Conservation (phyloP, 2,113 vertebrate species). For the Piliocolobus tephrosceles region DNA sequence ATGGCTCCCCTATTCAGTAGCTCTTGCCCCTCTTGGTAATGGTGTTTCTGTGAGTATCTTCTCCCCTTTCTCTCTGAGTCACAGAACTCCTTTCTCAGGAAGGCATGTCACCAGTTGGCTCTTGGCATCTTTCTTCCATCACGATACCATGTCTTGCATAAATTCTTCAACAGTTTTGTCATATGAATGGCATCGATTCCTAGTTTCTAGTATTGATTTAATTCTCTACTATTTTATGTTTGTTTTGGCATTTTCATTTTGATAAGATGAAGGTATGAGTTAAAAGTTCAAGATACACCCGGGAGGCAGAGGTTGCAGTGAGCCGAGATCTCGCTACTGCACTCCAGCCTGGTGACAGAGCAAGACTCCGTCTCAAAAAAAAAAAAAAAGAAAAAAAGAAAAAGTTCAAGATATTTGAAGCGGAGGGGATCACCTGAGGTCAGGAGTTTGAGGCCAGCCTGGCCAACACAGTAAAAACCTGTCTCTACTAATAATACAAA, state of each 20-base stretch:
- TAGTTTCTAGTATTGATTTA: neutral
- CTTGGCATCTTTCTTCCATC: neutral
- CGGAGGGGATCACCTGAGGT: too few species aligned
- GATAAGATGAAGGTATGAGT: neutral
- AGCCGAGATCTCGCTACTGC: too few species aligned
- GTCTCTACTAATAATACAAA: too few species aligned
- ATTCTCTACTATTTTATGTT: slow-evolving; percentile 24
- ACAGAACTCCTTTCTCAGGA: neutral
- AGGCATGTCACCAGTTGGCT: neutral
- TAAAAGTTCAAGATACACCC: neutral
- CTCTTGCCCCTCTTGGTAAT: neutral
- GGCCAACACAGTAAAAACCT: too few species aligned
- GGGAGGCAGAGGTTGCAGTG: too few species aligned
- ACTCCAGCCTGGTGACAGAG: too few species aligned
- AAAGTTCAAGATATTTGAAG: too few species aligned
- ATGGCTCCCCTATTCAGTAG: neutral
- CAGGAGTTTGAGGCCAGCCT: too few species aligned
- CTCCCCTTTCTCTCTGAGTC: neutral
- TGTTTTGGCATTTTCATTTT: slow-evolving; percentile 46
- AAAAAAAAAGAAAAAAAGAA: too few species aligned
- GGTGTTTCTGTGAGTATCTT: neutral
- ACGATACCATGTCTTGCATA: neutral
- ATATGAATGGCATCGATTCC: neutral
- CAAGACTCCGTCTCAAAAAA: too few species aligned
- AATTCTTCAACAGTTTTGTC: slow-evolving; percentile 25